These are phyloP conservation scores for Acarapis woodi DNA, from an alignment of 1,140 invertebrate species.

Conservation along the genomic window DNA sequence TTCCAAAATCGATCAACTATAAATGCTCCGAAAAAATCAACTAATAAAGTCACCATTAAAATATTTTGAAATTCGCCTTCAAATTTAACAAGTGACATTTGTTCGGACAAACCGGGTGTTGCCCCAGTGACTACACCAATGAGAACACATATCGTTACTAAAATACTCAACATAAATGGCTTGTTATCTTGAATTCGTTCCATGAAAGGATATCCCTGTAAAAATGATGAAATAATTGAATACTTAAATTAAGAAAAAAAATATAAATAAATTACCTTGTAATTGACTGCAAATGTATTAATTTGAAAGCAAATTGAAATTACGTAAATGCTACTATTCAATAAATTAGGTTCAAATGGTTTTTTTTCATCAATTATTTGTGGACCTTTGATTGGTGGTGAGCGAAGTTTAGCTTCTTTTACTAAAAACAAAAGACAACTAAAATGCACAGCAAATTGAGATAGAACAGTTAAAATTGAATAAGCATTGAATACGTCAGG, in stretches of 20 bases:
- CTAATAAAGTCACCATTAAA: constrained; percentile 40
- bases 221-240: constrained; percentile 11
- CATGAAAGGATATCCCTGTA: constrained; percentile 91
- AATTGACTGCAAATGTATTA: constrained; percentile 94
- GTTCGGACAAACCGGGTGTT: constrained; percentile 38
- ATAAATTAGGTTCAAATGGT: constrained; percentile 63
- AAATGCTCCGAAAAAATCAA: constrained; percentile 52
- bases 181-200: constrained; percentile 74
- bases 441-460: constrained; percentile 90
- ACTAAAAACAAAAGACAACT: constrained; percentile 64
- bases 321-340: constrained; percentile 94
- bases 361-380: constrained; percentile 38
- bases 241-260: constrained; percentile 1
- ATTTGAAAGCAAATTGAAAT: constrained; percentile 90
- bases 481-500: constrained; percentile 98
- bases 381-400: constrained; percentile 11
- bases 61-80: constrained; percentile 55
- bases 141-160: constrained; percentile 37
- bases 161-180: constrained; percentile 59
- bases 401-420: constrained; percentile 26
- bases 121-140: constrained; percentile 40
- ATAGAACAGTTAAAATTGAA: constrained; percentile 72
- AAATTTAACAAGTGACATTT: constrained; percentile 71
- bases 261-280: constrained; percentile 38
- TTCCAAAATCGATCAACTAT: constrained; percentile 50